phyloP scores from a whole-genome alignment of 2,888 invertebrate genomes.

The Agonopterix alstromeriana region DNA sequence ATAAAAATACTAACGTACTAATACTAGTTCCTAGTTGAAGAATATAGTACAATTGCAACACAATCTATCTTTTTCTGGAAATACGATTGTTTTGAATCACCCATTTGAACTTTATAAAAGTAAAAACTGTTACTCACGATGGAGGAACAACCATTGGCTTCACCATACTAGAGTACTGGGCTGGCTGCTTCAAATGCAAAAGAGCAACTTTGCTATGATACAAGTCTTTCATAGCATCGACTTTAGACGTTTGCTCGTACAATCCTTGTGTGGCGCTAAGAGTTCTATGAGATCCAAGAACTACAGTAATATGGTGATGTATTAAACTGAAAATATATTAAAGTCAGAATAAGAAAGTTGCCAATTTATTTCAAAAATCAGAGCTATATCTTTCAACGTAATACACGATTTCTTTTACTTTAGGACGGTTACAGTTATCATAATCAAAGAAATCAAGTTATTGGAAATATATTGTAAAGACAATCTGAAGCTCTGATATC shows the following conservation, averaged over 20 bases:
- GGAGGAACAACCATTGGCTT: constrained; percentile 78
- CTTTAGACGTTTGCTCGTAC: constrained; percentile 81
- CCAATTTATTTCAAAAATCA: background rate
- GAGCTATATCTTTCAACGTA: too few species aligned
- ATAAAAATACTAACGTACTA: too few species aligned
- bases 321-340: constrained; percentile 55
- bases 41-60: too few species aligned
- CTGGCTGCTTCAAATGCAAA: constrained; percentile 77
- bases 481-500: too few species aligned
- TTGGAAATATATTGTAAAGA: too few species aligned
- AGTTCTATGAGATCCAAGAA: constrained; percentile 82
- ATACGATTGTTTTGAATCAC: too few species aligned
- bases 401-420: too few species aligned
- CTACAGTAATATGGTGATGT: constrained; percentile 79
- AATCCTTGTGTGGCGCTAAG: constrained; percentile 77
- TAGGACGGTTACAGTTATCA: too few species aligned
- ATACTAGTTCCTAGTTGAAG: too few species aligned
- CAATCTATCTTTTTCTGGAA: too few species aligned
- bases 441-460: too few species aligned
- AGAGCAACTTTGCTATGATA: constrained; percentile 78
- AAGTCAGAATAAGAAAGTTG: background rate
- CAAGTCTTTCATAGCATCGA: constrained; percentile 77
- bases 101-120: too few species aligned
- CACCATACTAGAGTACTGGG: constrained; percentile 79
- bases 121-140: constrained; percentile 48